Percentiles rank a stretch among this genome's conserved stretches.
These are phyloP conservation scores for Saguinus midas DNA, from an alignment of 2,113 vertebrate species.

Conservation along the genomic window DNA sequence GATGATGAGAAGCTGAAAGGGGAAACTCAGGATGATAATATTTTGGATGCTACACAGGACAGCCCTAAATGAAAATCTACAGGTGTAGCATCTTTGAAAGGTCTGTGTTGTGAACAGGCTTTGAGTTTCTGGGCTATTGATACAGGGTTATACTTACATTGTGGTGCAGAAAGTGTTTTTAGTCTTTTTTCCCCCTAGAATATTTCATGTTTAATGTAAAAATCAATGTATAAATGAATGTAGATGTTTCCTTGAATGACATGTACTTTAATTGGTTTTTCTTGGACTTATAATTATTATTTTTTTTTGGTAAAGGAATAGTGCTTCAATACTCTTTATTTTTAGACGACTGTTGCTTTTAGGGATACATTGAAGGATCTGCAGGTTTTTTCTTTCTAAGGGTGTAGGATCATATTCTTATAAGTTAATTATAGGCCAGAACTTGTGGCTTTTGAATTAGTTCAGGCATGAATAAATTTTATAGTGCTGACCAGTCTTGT, in stretches of 20 bases:
- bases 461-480: not conserved
- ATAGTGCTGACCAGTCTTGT: not conserved
- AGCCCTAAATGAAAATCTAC: not conserved
- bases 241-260: not conserved
- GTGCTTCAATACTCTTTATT: not conserved
- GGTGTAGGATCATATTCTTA: not conserved
- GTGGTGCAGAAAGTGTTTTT: constrained; percentile 14
- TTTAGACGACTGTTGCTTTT: not conserved
- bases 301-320: not conserved
- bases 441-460: not conserved
- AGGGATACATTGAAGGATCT: not conserved
- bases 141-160: not conserved
- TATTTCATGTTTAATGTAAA: constrained; percentile 12
- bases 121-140: not conserved
- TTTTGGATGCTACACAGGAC: not conserved
- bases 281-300: not conserved
- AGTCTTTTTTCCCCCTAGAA: not conserved
- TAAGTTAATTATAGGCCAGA: not conserved
- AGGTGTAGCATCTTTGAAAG: not conserved
- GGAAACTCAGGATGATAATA: not conserved
- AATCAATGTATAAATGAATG: not conserved
- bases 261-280: not conserved
- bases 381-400: not conserved
- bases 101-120: not conserved
- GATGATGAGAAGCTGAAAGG: not conserved